These are phyloP conservation scores for Chrysina gloriosa DNA, from an alignment of 2,888 invertebrate genomes.

Conservation along the genomic window DNA sequence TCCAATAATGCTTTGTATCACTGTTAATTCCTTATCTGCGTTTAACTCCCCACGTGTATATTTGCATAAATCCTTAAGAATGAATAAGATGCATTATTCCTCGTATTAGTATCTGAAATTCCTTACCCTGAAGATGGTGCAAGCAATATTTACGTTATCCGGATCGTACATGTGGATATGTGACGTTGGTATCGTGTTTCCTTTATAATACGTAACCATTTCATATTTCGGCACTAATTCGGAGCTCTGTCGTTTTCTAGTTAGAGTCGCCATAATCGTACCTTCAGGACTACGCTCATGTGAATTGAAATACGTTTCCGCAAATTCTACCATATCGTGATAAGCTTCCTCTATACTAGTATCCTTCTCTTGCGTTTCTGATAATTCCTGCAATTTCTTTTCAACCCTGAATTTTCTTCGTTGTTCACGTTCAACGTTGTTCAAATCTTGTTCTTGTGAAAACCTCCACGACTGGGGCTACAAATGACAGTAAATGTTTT, in stretches of 20 bases:
- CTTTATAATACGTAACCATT: slow-evolving; percentile 91
- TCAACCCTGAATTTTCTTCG: slow-evolving; percentile 87
- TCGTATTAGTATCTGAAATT: neutral
- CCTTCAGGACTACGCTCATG: slow-evolving; percentile 89
- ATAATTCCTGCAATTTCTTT: slow-evolving; percentile 85
- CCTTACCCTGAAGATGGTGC: slow-evolving; percentile 88
- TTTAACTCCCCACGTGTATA: slow-evolving; percentile 91
- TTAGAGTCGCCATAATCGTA: slow-evolving; percentile 87
- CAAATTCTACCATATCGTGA: slow-evolving; percentile 91
- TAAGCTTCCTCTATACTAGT: slow-evolving; percentile 71
- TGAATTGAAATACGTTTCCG: slow-evolving; percentile 92
- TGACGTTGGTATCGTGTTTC: slow-evolving; percentile 89
- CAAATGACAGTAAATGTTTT: no score
- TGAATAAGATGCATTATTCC: neutral
- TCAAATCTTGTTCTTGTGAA: slow-evolving; percentile 47
- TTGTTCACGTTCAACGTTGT: slow-evolving; percentile 76
- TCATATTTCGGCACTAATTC: slow-evolving; percentile 90
- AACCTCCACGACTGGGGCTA: slow-evolving; percentile 62
- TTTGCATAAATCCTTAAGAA: slow-evolving; percentile 82
- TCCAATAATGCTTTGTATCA: slow-evolving; percentile 86
- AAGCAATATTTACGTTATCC: slow-evolving; percentile 90
- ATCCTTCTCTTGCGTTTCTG: slow-evolving; percentile 69
- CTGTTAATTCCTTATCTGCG: slow-evolving; percentile 82
- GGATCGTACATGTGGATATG: slow-evolving; percentile 96
- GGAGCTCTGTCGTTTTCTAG: slow-evolving; percentile 81